These are phyloP conservation scores for Onychomys leucogaster DNA, from an alignment of 2,797 vertebrate genomes.

Conservation along the genomic window DNA sequence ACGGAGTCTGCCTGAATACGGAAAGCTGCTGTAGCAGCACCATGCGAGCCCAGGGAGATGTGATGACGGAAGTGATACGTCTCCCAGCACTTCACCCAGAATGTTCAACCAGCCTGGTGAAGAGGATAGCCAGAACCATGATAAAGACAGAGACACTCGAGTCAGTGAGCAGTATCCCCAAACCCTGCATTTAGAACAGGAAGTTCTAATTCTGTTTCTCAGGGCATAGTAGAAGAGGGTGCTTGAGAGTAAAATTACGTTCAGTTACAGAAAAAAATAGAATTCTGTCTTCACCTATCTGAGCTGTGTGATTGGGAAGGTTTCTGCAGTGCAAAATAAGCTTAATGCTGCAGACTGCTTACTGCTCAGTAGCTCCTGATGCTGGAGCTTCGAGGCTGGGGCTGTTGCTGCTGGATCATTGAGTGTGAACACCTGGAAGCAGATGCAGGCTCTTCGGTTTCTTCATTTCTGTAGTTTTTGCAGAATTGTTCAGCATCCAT, in stretches of 20 bases:
- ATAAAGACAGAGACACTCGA: background rate
- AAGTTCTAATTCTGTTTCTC: background rate
- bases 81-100: too few species aligned
- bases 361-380: background rate
- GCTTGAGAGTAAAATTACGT: constrained; percentile 58
- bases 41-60: background rate
- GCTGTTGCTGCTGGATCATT: background rate
- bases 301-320: constrained; percentile 10
- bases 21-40: rapidly evolving
- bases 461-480: background rate
- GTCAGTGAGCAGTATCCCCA: background rate
- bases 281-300: background rate
- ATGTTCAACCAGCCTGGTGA: background rate
- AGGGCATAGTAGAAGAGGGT: background rate
- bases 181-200: background rate
- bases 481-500: background rate
- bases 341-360: background rate
- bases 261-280: constrained; percentile 41
- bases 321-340: background rate
- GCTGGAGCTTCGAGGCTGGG: background rate
- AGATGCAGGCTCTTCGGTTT: background rate
- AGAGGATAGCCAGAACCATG: background rate
- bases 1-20: background rate
- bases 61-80: rapidly evolving
- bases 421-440: background rate